Evolutionary conservation across 2,797 vertebrate genomes (phyloP), one percentile per base, ranked within the genome.

Genomic region (Sandelia bainsii): DNA sequence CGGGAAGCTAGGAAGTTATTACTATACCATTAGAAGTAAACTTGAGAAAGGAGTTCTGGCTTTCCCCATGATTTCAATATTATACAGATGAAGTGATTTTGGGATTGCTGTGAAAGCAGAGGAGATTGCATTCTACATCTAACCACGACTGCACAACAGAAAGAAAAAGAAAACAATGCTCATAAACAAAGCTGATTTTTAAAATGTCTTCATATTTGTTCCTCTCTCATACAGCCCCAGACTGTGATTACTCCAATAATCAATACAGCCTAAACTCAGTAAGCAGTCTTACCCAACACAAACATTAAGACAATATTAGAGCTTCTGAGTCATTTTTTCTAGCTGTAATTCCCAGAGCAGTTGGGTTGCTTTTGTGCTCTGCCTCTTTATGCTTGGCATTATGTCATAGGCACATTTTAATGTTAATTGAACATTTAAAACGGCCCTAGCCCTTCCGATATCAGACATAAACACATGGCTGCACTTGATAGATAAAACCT

Each of bases 351-450:
- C 79, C 86, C 81, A 77, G 66, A 84, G 88, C 86, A 88, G 90
- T 88, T 83, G 82, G 62, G 67, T 48, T 5, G 40, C 80, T 82
- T 88, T 91, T 92, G 85, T 89, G 75, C 67, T 82, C 71, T 39
- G 46, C 59, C 60, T 83, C 82, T 92, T 89, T 86, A 79, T 88
- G 83, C 78, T 69, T 79, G 73, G 72, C 80, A 77, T 91, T 88
- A 89, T 87, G 85, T 88, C 84, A 82, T 69, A 65, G 75, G 74
- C 77, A 80, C 87, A 88, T 92, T 94, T 92, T 88, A 87, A 91
- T 93, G 89, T 86, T 92, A 92, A 92, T 91, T 91, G 74, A 88
- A 82, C 84, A 82, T 89, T 93, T 90, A 90, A 85, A 84, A 79
- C 42, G 22, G 62, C 59, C 69, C 72, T 54, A 66, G 75, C 90